phyloP scores from a whole-genome alignment of 2,797 vertebrate species.

The Uromys caudimaculatus region DNA sequence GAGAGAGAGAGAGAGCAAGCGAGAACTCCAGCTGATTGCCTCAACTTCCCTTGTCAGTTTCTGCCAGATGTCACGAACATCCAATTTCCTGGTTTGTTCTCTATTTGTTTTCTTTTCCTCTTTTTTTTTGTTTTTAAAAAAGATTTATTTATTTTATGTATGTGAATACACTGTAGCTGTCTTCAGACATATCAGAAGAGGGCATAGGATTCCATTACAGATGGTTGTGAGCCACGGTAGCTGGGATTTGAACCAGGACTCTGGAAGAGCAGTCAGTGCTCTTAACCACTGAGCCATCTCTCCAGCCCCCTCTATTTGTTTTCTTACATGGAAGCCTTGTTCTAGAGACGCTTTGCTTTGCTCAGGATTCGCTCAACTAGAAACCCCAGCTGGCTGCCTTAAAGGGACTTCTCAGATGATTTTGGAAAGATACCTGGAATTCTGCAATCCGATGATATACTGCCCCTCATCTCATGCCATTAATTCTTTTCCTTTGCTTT shows the following conservation, averaged over 20 bases:
- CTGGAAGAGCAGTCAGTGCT: no score
- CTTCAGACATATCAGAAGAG: no score
- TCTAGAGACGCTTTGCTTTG: not conserved
- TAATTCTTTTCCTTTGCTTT: not conserved
- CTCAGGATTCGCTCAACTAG: not conserved
- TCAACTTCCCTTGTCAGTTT: not conserved
- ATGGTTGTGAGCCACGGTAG: no score
- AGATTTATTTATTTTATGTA: no score
- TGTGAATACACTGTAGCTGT: no score
- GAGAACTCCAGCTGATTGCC: not conserved
- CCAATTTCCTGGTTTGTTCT: not conserved
- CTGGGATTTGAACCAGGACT: no score
- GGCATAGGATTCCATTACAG: no score
- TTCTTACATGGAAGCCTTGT: not conserved
- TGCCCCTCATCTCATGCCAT: not conserved
- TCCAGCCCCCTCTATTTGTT: not conserved
- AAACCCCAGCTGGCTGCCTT: not conserved
- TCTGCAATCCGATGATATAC: no score
- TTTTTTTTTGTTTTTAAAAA: no score
- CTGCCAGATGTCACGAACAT: not conserved
- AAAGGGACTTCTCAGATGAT: not conserved
- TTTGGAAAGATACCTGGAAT: not conserved
- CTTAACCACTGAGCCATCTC: no score
- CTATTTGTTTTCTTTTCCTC: no score
- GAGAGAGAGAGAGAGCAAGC: not conserved